phyloP scores from a whole-genome alignment of 2,113 vertebrate species.

The Tricholaema leucomelas region DNA sequence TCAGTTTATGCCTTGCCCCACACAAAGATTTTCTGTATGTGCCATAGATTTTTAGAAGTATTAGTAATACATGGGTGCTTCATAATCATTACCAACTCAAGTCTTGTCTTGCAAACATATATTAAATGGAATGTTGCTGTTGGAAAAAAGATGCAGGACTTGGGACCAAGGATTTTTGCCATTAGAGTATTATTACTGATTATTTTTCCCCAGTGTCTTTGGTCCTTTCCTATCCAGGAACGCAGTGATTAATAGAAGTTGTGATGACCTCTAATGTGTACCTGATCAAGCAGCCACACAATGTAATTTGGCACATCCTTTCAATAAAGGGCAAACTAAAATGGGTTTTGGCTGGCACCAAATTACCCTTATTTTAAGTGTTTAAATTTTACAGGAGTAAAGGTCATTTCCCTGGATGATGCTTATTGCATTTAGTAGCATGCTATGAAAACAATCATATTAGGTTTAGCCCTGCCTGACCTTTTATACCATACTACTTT shows the following conservation, averaged over 20 bases:
- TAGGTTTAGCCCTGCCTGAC: background rate
- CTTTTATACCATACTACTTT: background rate
- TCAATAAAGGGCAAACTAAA: constrained; percentile 2
- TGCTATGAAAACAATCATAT: constrained; percentile 8
- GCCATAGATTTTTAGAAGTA: background rate
- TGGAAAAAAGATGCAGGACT: background rate
- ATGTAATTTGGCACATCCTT: background rate
- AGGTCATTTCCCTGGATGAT: background rate
- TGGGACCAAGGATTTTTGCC: background rate
- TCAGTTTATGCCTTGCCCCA: background rate
- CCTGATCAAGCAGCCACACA: background rate
- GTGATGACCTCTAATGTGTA: background rate
- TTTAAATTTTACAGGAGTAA: constrained; percentile 22
- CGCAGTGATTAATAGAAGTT: background rate
- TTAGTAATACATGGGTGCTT: background rate
- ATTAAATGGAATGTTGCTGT: background rate
- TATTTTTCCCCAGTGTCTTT: background rate
- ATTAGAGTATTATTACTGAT: background rate
- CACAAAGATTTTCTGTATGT: background rate
- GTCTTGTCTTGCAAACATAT: background rate
- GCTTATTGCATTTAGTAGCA: background rate
- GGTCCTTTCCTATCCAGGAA: background rate
- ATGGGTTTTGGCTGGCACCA: constrained; percentile 7
- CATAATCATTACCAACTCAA: background rate
- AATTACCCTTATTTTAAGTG: constrained; percentile 9